phyloP scores from a whole-genome alignment of 2,888 invertebrate genomes.

The Tolmerus cingulatus region DNA sequence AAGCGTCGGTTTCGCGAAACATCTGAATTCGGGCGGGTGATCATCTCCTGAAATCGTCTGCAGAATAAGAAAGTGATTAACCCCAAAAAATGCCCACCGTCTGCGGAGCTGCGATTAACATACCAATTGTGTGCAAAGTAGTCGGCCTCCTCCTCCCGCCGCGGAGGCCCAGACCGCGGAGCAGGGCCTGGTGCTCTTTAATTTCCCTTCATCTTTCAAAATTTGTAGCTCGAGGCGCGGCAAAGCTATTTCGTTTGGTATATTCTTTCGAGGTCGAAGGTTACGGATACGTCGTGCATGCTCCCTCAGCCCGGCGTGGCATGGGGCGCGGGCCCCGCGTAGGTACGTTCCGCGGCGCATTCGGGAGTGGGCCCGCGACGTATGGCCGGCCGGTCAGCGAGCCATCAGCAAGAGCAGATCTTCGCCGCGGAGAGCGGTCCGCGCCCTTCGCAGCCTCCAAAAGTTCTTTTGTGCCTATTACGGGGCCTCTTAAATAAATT shows the following conservation, averaged over 20 bases:
- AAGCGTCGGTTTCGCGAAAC: background rate
- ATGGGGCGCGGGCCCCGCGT: background rate
- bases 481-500: slow-evolving; percentile 44
- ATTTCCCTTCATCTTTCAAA: slow-evolving; percentile 47
- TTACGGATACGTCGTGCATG: slow-evolving; percentile 50
- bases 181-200: slow-evolving; percentile 40
- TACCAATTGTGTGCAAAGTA: slow-evolving; percentile 47
- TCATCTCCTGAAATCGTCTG: background rate
- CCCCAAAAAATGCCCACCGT: slow-evolving; percentile 42
- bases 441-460: slow-evolving; percentile 23
- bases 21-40: background rate
- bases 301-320: slow-evolving; percentile 12
- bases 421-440: slow-evolving; percentile 26
- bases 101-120: slow-evolving; percentile 39
- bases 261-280: slow-evolving; percentile 50
- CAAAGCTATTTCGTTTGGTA: slow-evolving; percentile 47
- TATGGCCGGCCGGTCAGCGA: background rate
- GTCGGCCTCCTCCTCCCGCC: slow-evolving; percentile 31
- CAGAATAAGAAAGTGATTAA: slow-evolving; percentile 18
- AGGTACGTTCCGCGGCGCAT: background rate
- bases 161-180: background rate
- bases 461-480: slow-evolving; percentile 23
- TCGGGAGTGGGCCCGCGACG: slow-evolving; percentile 32
- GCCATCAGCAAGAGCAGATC: slow-evolving; percentile 19
- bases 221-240: slow-evolving; percentile 49